phyloP scores from a whole-genome alignment of 2,888 invertebrate genomes.

The Cyaniris semiargus region DNA sequence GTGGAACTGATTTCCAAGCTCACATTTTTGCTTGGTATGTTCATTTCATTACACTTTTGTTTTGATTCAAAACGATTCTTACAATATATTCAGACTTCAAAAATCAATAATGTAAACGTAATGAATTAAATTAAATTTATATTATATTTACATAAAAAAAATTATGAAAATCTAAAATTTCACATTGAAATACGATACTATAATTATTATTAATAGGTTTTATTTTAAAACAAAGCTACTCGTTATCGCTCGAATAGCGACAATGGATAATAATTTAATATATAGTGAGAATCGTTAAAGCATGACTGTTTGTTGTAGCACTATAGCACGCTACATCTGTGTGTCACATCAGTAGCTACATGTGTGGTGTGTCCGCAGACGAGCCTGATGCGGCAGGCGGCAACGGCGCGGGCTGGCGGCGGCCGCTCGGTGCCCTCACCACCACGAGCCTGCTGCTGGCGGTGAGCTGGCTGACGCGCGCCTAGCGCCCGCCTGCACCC shows the following conservation, averaged over 20 bases:
- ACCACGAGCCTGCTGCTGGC: constrained; percentile 41
- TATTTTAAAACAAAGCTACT: too few relatives aligned
- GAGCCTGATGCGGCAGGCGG: constrained; percentile 49
- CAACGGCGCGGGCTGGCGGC: constrained; percentile 45
- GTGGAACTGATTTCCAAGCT: not conserved
- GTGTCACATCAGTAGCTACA: constrained; percentile 21
- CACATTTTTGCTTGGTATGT: constrained; percentile 12
- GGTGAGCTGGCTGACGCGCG: constrained; percentile 43
- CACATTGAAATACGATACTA: too few relatives aligned
- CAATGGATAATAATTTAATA: not conserved
- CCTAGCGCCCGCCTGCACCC: constrained; percentile 42
- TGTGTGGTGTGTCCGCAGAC: constrained; percentile 42
- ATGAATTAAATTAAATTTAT: too few relatives aligned
- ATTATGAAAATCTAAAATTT: too few relatives aligned
- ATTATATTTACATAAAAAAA: too few relatives aligned
- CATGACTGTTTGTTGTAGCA: constrained; percentile 24
- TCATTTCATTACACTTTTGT: constrained; percentile 16
- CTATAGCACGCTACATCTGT: constrained; percentile 14
- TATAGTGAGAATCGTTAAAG: constrained; percentile 20
- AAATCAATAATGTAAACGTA: too few relatives aligned
- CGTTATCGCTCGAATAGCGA: too few relatives aligned
- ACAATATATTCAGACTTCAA: not conserved
- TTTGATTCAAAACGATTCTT: constrained; percentile 11
- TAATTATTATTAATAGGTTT: too few relatives aligned
- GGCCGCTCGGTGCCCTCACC: constrained; percentile 41